phyloP scores from a whole-genome alignment of 2,888 invertebrate genomes.

The Mactromeris polynyma region DNA sequence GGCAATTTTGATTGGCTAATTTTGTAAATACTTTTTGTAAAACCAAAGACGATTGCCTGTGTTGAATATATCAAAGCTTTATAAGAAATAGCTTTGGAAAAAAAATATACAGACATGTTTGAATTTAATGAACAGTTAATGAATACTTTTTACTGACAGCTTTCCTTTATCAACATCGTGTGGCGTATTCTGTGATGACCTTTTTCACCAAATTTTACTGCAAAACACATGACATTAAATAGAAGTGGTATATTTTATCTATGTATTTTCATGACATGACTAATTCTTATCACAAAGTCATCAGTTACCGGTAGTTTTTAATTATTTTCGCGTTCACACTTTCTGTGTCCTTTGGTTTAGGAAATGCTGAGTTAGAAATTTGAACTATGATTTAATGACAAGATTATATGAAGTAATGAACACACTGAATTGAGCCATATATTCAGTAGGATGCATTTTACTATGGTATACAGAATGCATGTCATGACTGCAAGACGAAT shows the following conservation, averaged over 20 bases:
- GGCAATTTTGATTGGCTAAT: neutral
- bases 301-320: neutral
- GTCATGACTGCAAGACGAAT: no score
- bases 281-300: neutral
- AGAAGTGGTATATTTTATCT: neutral
- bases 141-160: neutral
- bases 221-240: neutral
- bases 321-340: no score
- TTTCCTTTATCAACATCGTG: neutral
- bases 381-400: no score
- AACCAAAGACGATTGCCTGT: neutral
- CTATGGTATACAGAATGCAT: no score
- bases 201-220: neutral
- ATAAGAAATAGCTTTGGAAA: neutral
- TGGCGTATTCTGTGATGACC: neutral
- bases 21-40: neutral
- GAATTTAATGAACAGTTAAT: neutral
- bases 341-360: no score
- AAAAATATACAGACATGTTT: neutral
- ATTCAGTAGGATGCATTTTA: no score
- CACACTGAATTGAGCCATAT: no score
- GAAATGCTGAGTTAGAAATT: no score
- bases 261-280: conserved; percentile 1
- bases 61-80: neutral
- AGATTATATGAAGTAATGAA: no score